Conservation (phyloP, 64 coral and sea anemone genomes). For the Pachyseris speciosa region DNA sequence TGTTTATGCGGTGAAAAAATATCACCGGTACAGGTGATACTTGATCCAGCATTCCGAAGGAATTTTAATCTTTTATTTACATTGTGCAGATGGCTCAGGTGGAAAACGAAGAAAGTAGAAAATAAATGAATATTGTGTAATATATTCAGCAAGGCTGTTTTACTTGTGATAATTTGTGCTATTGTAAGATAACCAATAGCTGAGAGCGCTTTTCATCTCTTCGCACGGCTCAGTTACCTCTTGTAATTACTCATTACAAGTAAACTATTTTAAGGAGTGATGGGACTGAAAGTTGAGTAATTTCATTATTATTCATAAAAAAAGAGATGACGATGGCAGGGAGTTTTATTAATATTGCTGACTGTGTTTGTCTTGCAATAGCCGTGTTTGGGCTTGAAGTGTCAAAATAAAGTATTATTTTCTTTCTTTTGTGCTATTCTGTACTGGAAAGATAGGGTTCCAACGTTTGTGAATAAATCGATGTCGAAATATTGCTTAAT, state of each 20-base stretch:
- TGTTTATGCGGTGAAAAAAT: background rate
- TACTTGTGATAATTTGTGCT: background rate
- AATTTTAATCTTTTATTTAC: background rate
- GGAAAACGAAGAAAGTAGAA: background rate
- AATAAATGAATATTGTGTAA: background rate
- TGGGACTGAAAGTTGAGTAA: background rate
- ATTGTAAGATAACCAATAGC: no score
- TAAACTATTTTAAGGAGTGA: background rate
- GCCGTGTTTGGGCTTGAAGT: background rate
- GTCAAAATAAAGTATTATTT: background rate
- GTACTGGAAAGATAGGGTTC: background rate
- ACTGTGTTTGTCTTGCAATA: constrained; percentile 7
- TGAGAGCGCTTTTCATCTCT: no score
- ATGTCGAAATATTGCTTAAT: background rate
- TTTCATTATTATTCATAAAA: background rate
- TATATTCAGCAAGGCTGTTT: no score
- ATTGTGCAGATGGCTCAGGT: background rate
- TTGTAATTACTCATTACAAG: no score
- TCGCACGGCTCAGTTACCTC: no score
- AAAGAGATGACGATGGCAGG: background rate
- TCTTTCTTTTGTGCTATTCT: background rate
- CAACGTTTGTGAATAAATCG: no score
- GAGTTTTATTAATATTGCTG: background rate
- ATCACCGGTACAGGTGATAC: background rate
- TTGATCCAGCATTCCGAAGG: background rate